Percentiles rank a stretch among this genome's conserved stretches.
These are phyloP conservation scores for Lepidocolaptes lacrymiger DNA, from an alignment of 2,797 vertebrate species.

Conservation along the genomic window DNA sequence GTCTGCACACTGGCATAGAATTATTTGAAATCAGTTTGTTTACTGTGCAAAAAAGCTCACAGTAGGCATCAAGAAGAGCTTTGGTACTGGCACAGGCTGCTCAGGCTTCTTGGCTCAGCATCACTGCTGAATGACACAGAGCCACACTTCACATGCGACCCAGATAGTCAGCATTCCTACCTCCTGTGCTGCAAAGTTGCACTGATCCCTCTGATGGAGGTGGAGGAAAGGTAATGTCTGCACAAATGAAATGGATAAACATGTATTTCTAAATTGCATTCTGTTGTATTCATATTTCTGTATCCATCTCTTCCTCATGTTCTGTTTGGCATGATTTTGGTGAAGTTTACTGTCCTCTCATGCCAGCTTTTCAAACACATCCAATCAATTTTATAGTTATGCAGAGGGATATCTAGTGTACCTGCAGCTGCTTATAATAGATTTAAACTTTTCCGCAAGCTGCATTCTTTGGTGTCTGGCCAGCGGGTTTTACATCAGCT, in stretches of 20 bases:
- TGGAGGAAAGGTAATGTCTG: neutral
- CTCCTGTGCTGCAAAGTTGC: neutral
- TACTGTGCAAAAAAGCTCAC: neutral
- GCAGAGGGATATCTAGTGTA: neutral
- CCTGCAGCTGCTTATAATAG: neutral
- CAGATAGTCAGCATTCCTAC: neutral
- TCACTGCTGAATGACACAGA: neutral
- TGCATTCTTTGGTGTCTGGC: neutral
- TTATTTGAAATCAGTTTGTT: neutral
- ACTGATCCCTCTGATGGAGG: neutral
- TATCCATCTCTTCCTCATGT: neutral
- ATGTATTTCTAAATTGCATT: neutral
- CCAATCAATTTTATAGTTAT: neutral
- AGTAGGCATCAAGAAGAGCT: neutral
- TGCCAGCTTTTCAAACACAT: neutral
- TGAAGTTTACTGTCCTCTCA: neutral
- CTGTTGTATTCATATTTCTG: neutral
- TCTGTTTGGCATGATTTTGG: neutral
- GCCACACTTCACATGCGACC: accelerated
- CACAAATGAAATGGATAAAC: neutral
- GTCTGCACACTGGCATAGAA: accelerated
- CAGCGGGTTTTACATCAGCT: neutral
- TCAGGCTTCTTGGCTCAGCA: neutral
- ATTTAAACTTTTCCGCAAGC: neutral
- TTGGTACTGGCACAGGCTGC: neutral